Evolutionary conservation across 2,888 invertebrate species (phyloP).

Genomic region (Amphipoea oculea): DNA sequence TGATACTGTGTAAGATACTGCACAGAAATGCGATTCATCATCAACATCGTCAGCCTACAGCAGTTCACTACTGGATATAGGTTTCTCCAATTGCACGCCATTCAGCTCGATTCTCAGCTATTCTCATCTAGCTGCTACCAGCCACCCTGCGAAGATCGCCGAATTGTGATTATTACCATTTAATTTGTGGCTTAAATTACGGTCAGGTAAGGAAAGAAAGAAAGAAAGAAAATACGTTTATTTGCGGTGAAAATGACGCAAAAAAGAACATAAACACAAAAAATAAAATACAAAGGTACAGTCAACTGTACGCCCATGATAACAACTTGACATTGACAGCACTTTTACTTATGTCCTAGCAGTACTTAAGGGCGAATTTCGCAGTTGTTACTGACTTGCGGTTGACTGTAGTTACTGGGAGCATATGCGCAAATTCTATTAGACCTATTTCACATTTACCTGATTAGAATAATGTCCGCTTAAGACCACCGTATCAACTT

Average conservation of each 20-base stretch:
- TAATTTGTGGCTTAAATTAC: neutral
- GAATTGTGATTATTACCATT: neutral
- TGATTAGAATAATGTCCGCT: neutral
- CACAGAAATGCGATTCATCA: no score
- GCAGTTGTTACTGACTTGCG: neutral
- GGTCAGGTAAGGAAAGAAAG: neutral
- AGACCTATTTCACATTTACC: neutral
- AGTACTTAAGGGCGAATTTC: neutral
- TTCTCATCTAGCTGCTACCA: no score
- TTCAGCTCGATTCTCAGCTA: no score
- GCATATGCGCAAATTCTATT: neutral
- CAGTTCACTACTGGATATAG: no score
- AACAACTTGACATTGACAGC: neutral
- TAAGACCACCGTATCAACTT: neutral
- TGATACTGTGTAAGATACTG: neutral
- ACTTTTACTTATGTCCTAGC: neutral
- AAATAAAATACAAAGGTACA: no score
- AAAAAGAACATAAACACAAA: no score
- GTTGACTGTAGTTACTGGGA: neutral
- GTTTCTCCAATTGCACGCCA: no score
- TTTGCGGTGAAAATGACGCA: no score
- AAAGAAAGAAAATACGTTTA: no score
- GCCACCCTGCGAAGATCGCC: no score
- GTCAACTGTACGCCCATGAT: neutral
- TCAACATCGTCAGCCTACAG: no score